Evolutionary conservation across 2,113 vertebrate genomes (phyloP).

Genomic region (Odocoileus virginianus): DNA sequence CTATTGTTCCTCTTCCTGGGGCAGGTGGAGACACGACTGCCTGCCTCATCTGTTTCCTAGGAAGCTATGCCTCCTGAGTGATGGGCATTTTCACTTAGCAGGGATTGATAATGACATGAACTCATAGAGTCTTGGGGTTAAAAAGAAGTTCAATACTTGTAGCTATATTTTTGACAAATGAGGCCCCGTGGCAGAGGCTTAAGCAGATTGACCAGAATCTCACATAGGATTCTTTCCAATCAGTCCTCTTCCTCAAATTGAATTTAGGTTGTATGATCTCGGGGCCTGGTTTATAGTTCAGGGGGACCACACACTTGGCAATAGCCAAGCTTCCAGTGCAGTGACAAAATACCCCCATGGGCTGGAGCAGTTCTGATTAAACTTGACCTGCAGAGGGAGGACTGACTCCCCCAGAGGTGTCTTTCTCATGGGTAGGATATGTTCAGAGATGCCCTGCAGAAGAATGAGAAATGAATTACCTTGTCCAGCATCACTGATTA

Average conservation of each 20-base stretch:
- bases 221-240: background rate
- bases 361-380: background rate
- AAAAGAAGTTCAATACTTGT: background rate
- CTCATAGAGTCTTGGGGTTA: background rate
- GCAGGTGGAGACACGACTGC: background rate
- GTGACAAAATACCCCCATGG: background rate
- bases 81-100: background rate
- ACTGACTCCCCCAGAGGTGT: accelerated
- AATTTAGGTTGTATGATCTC: background rate
- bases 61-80: background rate
- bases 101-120: background rate
- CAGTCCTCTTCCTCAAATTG: background rate
- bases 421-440: background rate
- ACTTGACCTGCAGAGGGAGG: background rate
- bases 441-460: background rate
- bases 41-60: background rate
- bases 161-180: background rate
- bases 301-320: background rate
- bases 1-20: background rate
- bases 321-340: background rate
- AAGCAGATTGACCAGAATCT: no score
- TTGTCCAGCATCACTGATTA: background rate
- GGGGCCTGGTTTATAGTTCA: background rate
- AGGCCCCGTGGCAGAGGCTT: background rate
- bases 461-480: background rate